Percentiles rank a stretch among this genome's conserved stretches.
These are phyloP conservation scores for Bursaphelenchus okinawaensis DNA, from an alignment of 2,888 invertebrate species.

Conservation along the genomic window DNA sequence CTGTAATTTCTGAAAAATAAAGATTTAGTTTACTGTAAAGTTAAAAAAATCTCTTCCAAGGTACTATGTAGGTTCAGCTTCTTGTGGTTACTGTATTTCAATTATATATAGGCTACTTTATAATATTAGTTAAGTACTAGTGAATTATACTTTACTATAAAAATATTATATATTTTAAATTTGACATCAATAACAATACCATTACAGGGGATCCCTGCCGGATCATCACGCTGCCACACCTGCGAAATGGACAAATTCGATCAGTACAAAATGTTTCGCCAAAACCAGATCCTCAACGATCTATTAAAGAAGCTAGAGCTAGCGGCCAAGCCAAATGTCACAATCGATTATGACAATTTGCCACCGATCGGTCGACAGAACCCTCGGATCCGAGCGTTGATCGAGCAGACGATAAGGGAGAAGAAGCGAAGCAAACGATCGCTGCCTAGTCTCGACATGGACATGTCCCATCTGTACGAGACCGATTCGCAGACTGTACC, in stretches of 20 bases:
- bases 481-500: conserved; percentile 19
- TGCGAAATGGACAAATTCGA: conserved; percentile 21
- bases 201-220: not conserved
- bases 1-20: too few species aligned
- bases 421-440: conserved; percentile 20
- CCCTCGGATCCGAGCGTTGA: conserved; percentile 22
- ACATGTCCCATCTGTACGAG: conserved; percentile 31
- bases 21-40: too few species aligned
- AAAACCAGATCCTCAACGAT: conserved; percentile 29
- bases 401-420: conserved; percentile 26
- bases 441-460: conserved; percentile 13
- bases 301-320: conserved; percentile 29
- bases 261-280: conserved; percentile 27
- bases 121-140: too few species aligned
- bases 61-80: too few species aligned
- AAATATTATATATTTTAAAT: not conserved
- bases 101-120: too few species aligned
- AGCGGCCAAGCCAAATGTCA: conserved; percentile 29
- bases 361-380: conserved; percentile 19
- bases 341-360: conserved; percentile 32
- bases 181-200: not conserved
- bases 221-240: conserved; percentile 14
- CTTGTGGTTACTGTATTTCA: too few species aligned
- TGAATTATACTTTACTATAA: too few species aligned
- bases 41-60: too few species aligned